A percentile compares a stretch with the other conserved stretches of the same genome.
Conservation (phyloP, 2,888 invertebrate species). For the Saturnia pavonia region DNA sequence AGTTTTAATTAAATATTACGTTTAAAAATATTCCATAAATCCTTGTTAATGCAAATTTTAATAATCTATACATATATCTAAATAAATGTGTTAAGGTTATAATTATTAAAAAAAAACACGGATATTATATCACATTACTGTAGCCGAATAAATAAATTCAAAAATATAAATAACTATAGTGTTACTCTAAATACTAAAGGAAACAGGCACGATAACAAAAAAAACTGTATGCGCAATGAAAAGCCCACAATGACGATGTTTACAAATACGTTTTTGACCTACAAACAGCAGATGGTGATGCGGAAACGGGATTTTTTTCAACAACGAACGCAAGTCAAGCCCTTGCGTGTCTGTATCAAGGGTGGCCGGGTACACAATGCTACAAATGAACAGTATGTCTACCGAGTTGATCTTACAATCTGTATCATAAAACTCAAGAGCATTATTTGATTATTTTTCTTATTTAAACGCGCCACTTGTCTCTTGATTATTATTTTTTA, state of each 20-base stretch:
- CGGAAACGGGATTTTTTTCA: conserved; percentile 50
- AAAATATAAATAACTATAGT: neutral
- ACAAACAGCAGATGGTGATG: conserved; percentile 67
- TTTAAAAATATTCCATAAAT: too few species aligned
- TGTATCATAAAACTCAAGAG: neutral
- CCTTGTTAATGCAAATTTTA: too few species aligned
- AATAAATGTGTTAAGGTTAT: too few species aligned
- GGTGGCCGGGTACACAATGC: conserved; percentile 32
- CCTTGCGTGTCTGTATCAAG: conserved; percentile 50
- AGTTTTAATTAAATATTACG: too few species aligned
- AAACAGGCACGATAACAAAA: conserved; percentile 1
- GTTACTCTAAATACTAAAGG: neutral
- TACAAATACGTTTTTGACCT: conserved; percentile 71
- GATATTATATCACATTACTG: neutral
- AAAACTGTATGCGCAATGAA: conserved; percentile 31
- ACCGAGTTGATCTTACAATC: neutral
- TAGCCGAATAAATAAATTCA: neutral
- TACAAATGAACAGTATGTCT: conserved; percentile 16
- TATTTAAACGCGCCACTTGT: too few species aligned
- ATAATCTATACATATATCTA: too few species aligned
- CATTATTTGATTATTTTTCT: too few species aligned
- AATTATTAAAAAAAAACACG: neutral
- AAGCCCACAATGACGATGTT: conserved; percentile 53
- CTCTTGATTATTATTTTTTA: too few species aligned
- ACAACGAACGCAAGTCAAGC: conserved; percentile 44